Base-by-base conservation (phyloP, 1,140 invertebrate species). In the Tetranychus cinnabarinus region DNA sequence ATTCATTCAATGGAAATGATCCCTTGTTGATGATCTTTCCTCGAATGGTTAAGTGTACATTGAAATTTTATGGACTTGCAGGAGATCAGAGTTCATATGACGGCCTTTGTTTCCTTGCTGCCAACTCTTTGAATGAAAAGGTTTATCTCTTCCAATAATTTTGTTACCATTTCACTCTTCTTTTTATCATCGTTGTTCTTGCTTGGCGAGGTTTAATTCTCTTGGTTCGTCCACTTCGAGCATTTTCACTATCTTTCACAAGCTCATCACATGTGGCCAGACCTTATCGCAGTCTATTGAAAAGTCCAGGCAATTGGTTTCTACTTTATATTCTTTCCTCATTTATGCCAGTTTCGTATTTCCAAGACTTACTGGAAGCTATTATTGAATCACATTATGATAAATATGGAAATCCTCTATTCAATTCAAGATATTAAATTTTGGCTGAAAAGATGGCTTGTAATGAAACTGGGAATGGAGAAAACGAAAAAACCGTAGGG, bases 51-150 rank as follows among this genome's bases (percentile, higher is more conserved):
- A 87, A 87, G 74, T 88, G 85, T 75, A 85, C 82, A 66, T 87
- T 87, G 75, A 81, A 83, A 73, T 89, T 87, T 73, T 90, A 77
- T 69, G 68, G 68, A 13, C 50, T 63, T 6, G 66, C 67, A 6
- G 68, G 67, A 5, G 63, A 63, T 35, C 58, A 68, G 0, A 31
- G 60, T 59, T 74, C 77, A 50, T 79, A 83, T 61, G 68, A 72
- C 64, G 66, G 65, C 37, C 67, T 70, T 59, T 87, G 84, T 66
- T 75, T 86, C 4, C 70, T 86, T 57, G 81, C 84, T 35, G 36
- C 60, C 39, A 84, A 88, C 74, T 90, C 91, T 70, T 85, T 93
- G 72, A 93, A 93, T 73, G 89, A 92, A 76, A 92, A 92, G 75
- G 90, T 91, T 70, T 91, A 89, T 76, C 83, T 91, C 6, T 88